Evolutionary conservation across 2,888 invertebrate genomes (phyloP), one percentile per base, ranked within the genome.

Genomic region (Drosophila multiciliata): DNA sequence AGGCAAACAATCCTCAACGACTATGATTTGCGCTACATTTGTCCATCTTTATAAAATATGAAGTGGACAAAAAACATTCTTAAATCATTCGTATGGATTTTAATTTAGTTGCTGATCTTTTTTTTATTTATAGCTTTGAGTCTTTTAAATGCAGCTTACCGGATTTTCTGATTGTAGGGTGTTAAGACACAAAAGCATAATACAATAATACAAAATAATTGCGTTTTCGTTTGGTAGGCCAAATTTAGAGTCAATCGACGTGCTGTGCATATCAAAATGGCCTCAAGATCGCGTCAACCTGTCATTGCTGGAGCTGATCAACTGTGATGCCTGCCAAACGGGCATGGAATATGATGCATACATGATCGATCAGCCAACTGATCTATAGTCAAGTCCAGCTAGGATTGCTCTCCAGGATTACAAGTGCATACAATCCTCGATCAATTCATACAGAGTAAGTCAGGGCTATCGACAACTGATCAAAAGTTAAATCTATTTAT

Each of bases 161-260:
- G 35, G 35, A 50, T 26, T 57, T 45, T 8, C 7, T 23, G 8
- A 26, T 11, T 55, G 62, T 54, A 84, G 85, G 62, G 83, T 82
- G 59, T 68, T 57, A 59, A 66, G 40, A 32, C 38, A 65, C 69
- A 78, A 72, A 58, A 74, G 82, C 90, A 85, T 87, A 85, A 82
- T 74, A 69, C 68, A 75, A 85, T 87, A 85, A 82, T 74, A 69
- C 68, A 75, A 75, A 76, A 82, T 79, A 79, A 85, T 85, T 73
- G 77, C 64, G 80, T 71, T 75, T 75, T 87, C 82, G 74, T 88
- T 90, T 71, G 69, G 60, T 42, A 45, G 69, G 57, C 87, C 90
- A 85, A 90, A 83, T 85, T 86, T 83, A 88, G 90, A 75, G 58
- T 68, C 70, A 20, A 38, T 52, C 58, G 54, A 85, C 90, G 90